Conservation (phyloP, 2,888 invertebrate species). For the Lingula anatina region DNA sequence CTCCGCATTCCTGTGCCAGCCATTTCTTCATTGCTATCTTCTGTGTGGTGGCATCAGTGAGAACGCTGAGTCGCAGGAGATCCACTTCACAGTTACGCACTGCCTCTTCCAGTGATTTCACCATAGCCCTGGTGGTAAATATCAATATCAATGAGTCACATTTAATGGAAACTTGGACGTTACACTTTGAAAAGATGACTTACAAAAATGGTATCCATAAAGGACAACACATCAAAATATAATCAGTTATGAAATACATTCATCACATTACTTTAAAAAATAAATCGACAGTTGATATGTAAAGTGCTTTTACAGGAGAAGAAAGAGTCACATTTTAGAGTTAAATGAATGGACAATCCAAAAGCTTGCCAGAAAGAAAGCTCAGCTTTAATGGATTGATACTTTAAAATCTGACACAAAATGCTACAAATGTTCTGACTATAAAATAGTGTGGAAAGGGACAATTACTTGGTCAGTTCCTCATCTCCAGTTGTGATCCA, state of each 20-base stretch:
- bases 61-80: constrained; percentile 33
- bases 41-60: constrained; percentile 41
- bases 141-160: too few species aligned
- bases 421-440: neutral
- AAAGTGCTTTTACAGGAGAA: too few species aligned
- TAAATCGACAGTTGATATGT: too few species aligned
- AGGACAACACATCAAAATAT: too few species aligned
- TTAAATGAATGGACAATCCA: too few species aligned
- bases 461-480: constrained; percentile 36
- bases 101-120: constrained; percentile 18
- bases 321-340: too few species aligned
- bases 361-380: neutral
- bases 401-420: neutral
- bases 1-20: constrained; percentile 32
- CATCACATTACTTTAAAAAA: too few species aligned
- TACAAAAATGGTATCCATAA: too few species aligned
- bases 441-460: neutral
- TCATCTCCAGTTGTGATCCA: constrained; percentile 49
- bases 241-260: too few species aligned
- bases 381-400: too few species aligned
- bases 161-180: too few species aligned
- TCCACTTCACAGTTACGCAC: constrained; percentile 22
- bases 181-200: too few species aligned
- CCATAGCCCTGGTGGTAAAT: constrained; percentile 18
- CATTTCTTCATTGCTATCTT: constrained; percentile 45